Base-by-base conservation (phyloP, 2,797 vertebrate genomes). In the Anguilla pacifica region DNA sequence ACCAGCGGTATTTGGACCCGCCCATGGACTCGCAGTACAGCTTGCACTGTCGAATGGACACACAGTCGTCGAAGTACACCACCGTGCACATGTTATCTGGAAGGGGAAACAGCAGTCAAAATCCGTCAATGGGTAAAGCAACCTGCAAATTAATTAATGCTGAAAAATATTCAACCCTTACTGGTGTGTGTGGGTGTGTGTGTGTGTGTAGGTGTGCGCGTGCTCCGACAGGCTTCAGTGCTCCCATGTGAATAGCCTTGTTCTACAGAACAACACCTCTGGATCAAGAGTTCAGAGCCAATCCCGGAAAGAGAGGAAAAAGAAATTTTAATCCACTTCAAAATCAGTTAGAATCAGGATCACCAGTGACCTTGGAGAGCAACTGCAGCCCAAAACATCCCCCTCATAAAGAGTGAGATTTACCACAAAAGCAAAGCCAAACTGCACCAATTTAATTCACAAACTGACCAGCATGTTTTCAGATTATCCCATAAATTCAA, bases 11-110 rank as follows among this genome's bases (percentile, higher is more conserved):
- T 89, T 99, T 99, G 87, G 99, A 99, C 10, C 98, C 98, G 70
- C 99, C 99, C 98, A 99, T 99, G 85, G 99, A 99, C 95, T 99
- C 98, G 0, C 99, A 99, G 93, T 99, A 99, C 90, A 97, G 96
- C 94, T 99, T 99, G 94, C 99, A 99, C 94, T 99, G 98, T 91
- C 98, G 97, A 93, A 99, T 98, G 81, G 99, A 99, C 95, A 99
- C 97, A 91, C 99, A 99, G 96, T 99, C 99, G 70, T 99, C 98
- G 88, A 99, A 99, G 93, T 99, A 99, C 88, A 99, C 99, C 95
- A 99, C 98, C 0, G 98, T 99, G 93, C 99, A 99, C 97, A 98
- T 97, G 95, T 97, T 97, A 86, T 99, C 98, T 99, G 94, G 10
- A 90, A 88, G 46, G 74, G 31, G 83, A 53, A 31, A 83, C n/a